Evolutionary conservation across 2,113 vertebrate species (phyloP), one percentile per base, ranked within the genome.

Genomic region (Sander vitreus): DNA sequence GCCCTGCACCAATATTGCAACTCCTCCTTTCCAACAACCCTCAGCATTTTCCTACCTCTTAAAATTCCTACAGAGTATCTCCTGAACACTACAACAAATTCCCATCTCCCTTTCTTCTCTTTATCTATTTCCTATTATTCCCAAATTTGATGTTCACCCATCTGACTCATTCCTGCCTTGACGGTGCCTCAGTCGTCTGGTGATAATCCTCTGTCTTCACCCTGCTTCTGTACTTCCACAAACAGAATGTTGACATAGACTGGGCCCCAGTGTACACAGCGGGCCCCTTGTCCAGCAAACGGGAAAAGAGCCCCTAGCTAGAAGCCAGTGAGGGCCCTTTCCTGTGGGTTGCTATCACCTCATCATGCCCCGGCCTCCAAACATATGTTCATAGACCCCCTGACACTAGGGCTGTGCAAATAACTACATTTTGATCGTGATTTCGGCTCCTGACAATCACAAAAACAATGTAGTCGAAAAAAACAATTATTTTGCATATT

Each of bases 191-290:
- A 6, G 25, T 70, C 10, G 5, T 74, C 19, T 60, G 51, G 57
- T 76, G 78, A 79, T 33, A 68, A 63, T 80, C 67, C 63, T 57
- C 36, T 23, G 54, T 66, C 78, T 39, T 79, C 74, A 69, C 54
- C 36, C 69, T 79, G 71, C 67, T 19, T 51, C 57, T 68, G 50
- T 50, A 55, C 80, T 83, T 82, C 64, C 54, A 89, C 58, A 72
- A 13, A 60, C 89, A 89, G 92, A 93, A 93, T 94, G 91, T 92
- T 88, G 87, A 90, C 81, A 64, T 53, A 85, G 76, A 75, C 78
- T 47, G 30, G 66, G n/a, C 10, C 78, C 78, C 45, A 27, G 85
- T 78, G 70, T 83, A 82, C 78, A 90, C 83, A 81, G 77, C 53
- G 25, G 73, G 48, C n/a, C 82, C 74, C 64, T 51, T 73, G 63